These are phyloP conservation scores for Danaus chrysippus DNA, from an alignment of 2,888 invertebrate genomes.

Conservation along the genomic window DNA sequence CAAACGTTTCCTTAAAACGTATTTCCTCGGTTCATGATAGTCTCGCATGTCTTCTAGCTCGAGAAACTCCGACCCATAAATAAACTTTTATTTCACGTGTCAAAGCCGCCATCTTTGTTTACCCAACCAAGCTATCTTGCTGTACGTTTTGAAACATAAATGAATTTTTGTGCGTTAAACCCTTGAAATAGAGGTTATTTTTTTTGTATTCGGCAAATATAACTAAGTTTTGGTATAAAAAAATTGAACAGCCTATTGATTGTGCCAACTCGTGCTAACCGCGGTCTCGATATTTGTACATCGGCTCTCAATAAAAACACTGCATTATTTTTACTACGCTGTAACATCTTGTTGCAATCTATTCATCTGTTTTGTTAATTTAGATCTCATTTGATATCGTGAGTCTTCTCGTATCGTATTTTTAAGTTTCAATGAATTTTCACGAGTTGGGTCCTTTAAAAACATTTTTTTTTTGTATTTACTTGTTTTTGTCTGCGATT, in stretches of 20 bases:
- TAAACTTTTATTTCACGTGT: slow-evolving; percentile 74
- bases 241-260: slow-evolving; percentile 69
- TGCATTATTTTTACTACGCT: slow-evolving; percentile 46
- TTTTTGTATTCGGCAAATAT: slow-evolving; percentile 28
- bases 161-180: slow-evolving; percentile 44
- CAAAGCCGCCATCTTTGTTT: slow-evolving; percentile 66
- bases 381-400: not conserved
- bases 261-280: slow-evolving; percentile 77
- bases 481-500: too few species aligned
- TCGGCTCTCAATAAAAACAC: slow-evolving; percentile 61
- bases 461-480: too few species aligned
- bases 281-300: slow-evolving; percentile 65
- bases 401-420: not conserved
- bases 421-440: too few species aligned
- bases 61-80: slow-evolving; percentile 73
- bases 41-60: slow-evolving; percentile 70
- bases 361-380: slow-evolving; percentile 27
- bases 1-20: slow-evolving; percentile 62
- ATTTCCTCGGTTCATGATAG: slow-evolving; percentile 70
- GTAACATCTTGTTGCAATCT: slow-evolving; percentile 8
- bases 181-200: slow-evolving; percentile 51
- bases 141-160: slow-evolving; percentile 40
- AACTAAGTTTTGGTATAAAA: slow-evolving; percentile 44
- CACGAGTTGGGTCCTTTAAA: too few species aligned
- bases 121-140: slow-evolving; percentile 47